Evolutionary conservation across 2,797 vertebrate genomes (phyloP), one percentile per base, ranked within the genome.

Genomic region (Nannoperca obscura): DNA sequence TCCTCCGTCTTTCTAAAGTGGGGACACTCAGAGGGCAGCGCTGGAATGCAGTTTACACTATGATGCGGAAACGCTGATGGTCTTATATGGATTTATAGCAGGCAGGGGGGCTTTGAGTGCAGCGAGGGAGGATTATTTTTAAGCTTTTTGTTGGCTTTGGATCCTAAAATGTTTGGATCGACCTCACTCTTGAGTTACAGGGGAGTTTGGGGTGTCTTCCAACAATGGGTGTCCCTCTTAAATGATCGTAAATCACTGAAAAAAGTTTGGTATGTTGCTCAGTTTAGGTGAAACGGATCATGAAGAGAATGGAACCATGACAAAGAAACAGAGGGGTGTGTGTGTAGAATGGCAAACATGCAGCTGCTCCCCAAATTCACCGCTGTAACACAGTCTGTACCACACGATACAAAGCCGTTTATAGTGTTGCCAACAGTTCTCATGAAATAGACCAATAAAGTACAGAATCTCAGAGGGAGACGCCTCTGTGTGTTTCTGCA

Each of bases 71-170:
- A 58, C 52, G 10, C 74, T 80, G 83, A 86, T 87, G 88, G 76
- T 88, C 85, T 88, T 88, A 83, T 84, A 87, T 88, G 89, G 88
- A 91, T 92, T 93, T 91, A 86, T 81, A 72, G 76, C 76, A 66
- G 64, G 58, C 77, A 74, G 72, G 89, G 71, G 77, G 86, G 81
- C 81, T 81, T 80, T 82, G 76, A 81, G 80, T 55, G 72, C 80
- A 68, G 81, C 22, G 40, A 63, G 47, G 69, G 74, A 73, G 85
- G 86, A 88, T 89, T 88, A 87, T 79, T 81, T 60, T 59, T 78
- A 86, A 86, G 81, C 76, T 80, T 82, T 86, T 66, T 74, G 52
- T 86, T 86, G 70, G 71, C 82, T 85, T 63, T 69, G 81, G 87
- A 91, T 89, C 83, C 66, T 83, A n/a, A 85, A 87, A 84, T 83